Conservation (phyloP, 1,140 invertebrate species). For the Drosophila orena region DNA sequence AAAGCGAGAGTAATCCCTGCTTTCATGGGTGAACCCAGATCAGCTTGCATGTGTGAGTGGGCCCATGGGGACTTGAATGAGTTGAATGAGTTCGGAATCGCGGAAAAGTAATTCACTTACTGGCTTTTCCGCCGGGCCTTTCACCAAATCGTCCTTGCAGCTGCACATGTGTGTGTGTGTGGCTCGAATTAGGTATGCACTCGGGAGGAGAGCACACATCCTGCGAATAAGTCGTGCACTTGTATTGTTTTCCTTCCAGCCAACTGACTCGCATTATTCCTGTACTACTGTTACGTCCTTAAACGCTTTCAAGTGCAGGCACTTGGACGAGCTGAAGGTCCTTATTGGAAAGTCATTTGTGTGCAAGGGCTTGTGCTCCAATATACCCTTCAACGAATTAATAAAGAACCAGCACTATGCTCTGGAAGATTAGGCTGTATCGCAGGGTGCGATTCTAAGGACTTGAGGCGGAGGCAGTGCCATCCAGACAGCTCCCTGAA, state of each 20-base stretch:
- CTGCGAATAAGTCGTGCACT: constrained; percentile 58
- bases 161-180: neutral
- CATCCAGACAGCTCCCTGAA: constrained; percentile 30
- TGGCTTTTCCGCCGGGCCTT: constrained; percentile 17
- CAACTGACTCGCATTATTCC: constrained; percentile 13
- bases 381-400: neutral
- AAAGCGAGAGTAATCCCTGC: constrained; percentile 13
- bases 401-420: too few species aligned
- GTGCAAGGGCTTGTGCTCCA: neutral
- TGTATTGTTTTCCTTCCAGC: constrained; percentile 36
- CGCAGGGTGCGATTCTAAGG: too few species aligned
- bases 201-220: constrained; percentile 55
- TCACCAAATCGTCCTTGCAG: constrained; percentile 35
- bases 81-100: constrained; percentile 50
- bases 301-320: constrained; percentile 47
- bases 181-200: constrained; percentile 47
- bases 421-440: too few species aligned
- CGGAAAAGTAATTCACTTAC: constrained; percentile 56
- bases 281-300: constrained; percentile 35
- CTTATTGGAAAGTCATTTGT: too few species aligned
- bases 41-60: constrained; percentile 36
- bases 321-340: constrained; percentile 9
- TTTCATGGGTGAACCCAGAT: constrained; percentile 23
- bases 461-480: constrained; percentile 5
- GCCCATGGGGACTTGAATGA: too few species aligned